Evolutionary conservation across 2,113 vertebrate genomes (phyloP).

Genomic region (Cebus imitator): DNA sequence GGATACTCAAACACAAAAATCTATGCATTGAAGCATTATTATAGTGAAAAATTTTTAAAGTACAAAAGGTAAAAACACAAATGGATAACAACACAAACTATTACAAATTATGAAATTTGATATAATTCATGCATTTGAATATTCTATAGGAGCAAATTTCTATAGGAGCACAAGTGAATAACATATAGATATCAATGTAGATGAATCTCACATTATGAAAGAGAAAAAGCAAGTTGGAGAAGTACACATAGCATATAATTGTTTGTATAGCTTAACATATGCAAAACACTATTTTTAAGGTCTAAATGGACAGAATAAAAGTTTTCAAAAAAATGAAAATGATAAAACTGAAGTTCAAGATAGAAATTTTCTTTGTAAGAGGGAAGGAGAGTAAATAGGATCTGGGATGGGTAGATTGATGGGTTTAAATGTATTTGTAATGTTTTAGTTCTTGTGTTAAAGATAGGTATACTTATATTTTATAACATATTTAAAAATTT

Average conservation of each 20-base stretch:
- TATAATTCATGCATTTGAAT: background rate
- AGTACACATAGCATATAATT: background rate
- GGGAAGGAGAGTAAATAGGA: background rate
- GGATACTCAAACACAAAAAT: background rate
- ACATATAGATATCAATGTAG: background rate
- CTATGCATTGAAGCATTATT: background rate
- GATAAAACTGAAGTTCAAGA: background rate
- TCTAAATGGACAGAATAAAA: background rate
- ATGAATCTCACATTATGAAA: background rate
- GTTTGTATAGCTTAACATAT: background rate
- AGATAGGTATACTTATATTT: background rate
- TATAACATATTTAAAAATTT: background rate
- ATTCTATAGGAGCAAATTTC: background rate
- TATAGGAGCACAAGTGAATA: background rate
- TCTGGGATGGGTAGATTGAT: background rate
- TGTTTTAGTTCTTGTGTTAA: background rate
- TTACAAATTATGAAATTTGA: background rate
- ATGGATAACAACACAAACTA: background rate
- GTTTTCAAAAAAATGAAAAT: background rate
- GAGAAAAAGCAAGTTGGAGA: conserved; percentile 25
- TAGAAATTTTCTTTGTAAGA: conserved; percentile 30
- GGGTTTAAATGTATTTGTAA: background rate
- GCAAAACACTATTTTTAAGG: background rate
- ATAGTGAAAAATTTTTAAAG: background rate
- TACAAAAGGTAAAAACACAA: background rate